phyloP scores from a whole-genome alignment of 2,888 invertebrate species.

The Drosophila prostipennis region DNA sequence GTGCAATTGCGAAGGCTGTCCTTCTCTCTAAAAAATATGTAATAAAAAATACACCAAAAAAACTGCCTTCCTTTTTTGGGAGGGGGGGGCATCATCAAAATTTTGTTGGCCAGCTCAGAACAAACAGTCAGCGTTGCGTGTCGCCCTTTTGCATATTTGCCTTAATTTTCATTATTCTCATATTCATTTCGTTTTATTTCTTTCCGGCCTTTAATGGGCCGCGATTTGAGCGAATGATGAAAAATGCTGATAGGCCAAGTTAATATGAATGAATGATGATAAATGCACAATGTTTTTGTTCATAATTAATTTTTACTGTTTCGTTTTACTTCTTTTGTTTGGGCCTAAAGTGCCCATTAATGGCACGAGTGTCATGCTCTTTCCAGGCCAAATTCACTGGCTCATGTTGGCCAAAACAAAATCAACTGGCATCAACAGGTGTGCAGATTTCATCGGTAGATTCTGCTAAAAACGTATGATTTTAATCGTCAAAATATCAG shows the following conservation, averaged over 20 bases:
- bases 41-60: conserved; percentile 4
- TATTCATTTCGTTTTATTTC: conserved; percentile 52
- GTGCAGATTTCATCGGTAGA: not conserved
- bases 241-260: conserved; percentile 48
- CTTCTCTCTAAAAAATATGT: not conserved
- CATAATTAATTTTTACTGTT: conserved; percentile 27
- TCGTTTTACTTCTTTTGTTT: conserved; percentile 10
- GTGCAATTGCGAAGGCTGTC: conserved; percentile 30
- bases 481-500: not conserved
- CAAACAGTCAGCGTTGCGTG: conserved; percentile 41
- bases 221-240: conserved; percentile 39
- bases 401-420: not conserved
- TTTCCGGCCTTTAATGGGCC: conserved; percentile 40
- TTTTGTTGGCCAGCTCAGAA: conserved; percentile 23
- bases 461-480: not conserved
- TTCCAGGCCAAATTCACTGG: not conserved
- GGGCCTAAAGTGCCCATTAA: conserved; percentile 28
- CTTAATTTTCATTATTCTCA: conserved; percentile 44
- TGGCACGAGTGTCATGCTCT: conserved; percentile 9
- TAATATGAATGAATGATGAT: conserved; percentile 38
- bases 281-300: conserved; percentile 35
- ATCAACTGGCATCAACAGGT: conserved; percentile 9
- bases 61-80: conserved; percentile 20
- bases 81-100: conserved; percentile 24
- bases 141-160: conserved; percentile 29